A percentile compares a stretch with the other conserved stretches of the same genome.
Conservation (phyloP, 2,888 invertebrate species). For the Lymantria dispar region DNA sequence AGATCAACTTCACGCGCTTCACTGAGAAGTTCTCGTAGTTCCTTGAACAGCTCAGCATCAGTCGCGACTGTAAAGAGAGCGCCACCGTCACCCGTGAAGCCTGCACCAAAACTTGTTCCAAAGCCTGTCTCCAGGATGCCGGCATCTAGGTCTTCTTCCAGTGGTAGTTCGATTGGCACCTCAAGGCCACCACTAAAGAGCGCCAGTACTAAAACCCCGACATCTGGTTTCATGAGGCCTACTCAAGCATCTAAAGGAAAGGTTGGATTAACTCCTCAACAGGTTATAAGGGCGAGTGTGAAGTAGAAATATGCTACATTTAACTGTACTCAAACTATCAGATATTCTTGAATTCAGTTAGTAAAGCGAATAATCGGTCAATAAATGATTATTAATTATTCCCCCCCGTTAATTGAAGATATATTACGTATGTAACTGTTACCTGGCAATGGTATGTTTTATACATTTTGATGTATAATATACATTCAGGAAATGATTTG, state of each 20-base stretch:
- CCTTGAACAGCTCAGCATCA: conserved; percentile 91
- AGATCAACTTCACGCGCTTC: conserved; percentile 90
- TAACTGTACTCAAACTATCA: conserved; percentile 15
- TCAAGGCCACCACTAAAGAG: conserved; percentile 69
- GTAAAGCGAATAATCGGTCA: too few species aligned
- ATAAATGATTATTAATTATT: too few species aligned
- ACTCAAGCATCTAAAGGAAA: conserved; percentile 93
- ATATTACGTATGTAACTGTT: too few species aligned
- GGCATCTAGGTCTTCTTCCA: conserved; percentile 73
- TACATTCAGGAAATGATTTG: too few species aligned
- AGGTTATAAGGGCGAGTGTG: conserved; percentile 54
- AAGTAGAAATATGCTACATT: conserved; percentile 43
- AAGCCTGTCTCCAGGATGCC: conserved; percentile 62
- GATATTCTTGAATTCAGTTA: too few species aligned
- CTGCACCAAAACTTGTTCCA: conserved; percentile 75
- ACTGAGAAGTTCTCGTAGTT: conserved; percentile 91
- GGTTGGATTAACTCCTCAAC: conserved; percentile 54
- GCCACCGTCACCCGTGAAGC: conserved; percentile 71
- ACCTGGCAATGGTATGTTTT: too few species aligned
- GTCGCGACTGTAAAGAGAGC: conserved; percentile 90
- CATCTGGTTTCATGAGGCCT: conserved; percentile 91
- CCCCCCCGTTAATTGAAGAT: too few species aligned
- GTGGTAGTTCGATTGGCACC: conserved; percentile 76
- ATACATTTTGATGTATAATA: too few species aligned
- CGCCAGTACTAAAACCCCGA: conserved; percentile 44